Evolutionary conservation across 1,140 invertebrate species (phyloP), one percentile per base, ranked within the genome.

Genomic region (Ceratosolen fusciceps): DNA sequence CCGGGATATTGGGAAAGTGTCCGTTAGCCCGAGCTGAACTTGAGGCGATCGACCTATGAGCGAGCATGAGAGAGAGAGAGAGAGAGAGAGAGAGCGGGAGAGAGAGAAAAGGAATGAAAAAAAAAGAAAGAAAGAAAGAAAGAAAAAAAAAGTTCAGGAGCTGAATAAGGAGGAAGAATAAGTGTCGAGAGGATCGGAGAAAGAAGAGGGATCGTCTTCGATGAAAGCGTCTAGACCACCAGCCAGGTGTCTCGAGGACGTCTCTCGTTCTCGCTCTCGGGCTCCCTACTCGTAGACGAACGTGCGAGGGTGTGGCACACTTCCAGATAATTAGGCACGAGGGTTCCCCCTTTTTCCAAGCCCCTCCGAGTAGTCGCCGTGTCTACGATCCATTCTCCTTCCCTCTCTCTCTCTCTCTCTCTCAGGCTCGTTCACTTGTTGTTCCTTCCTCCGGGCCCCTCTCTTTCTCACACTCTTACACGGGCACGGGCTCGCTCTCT

Each of bases 241-340:
- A 86, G 85, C 84, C 85, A 86, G 85, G 85, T 85, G 85, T 81
- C 81, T 73, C 71, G 49, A 70, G 70, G 80, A 81, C 72, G 67
- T 74, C 75, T 52, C 49, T 43, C 81, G 71, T 72, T 79, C 71
- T 60, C 67, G 67, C 39, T 29, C 68, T 9, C 58, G 19, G 3
- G 9, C 26, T 29, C 58, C 12, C 56, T 10, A 16, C 26, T 21
- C 14, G 67, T 12, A 14, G 68, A 73, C 77, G 52, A 26, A 31
- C 80, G 73, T 80, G 83, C 76, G 83, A 86, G 84, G 84, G 86
- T 86, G 85, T 83, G 83, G 81, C 83, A 83, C 82, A 81, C 84
- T 84, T 83, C 83, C 80, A 85, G 82, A 86, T 88, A 87, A 88
- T 88, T 88, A 84, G 83, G 79, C 83, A 84, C 76, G 76, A 81